Base-by-base conservation (phyloP, 2,888 invertebrate genomes). In the Rotaria sp. region DNA sequence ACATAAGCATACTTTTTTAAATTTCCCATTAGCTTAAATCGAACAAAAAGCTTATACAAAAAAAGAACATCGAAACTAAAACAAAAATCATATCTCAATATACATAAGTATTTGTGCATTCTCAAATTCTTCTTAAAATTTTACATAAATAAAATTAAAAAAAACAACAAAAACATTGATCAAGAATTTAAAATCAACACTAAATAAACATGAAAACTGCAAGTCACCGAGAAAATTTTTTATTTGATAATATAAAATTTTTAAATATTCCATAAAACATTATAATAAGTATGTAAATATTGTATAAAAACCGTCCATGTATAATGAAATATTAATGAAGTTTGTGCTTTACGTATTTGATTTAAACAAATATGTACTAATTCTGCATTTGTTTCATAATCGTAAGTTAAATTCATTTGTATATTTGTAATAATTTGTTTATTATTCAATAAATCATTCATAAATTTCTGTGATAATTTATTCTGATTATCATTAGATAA, bases 211-310 rank as follows among this genome's bases (percentile, higher is more conserved):
- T 55, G 10, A 26, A 55, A 55, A 1, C 26, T 24, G 2, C 8
- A 55, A 55, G 38, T 67, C 67, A 67, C 67, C 67, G 67, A 35
- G 67, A 67, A 67, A 35, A 67, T 35, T 5, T 3, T 18, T 35
- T 21, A 67, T 67, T 67, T 67, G 15, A n/a, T 11, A 3, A 30
- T 67, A 3, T 38, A 15, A 8, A 67, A 67, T 11, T 67, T 18
- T 67, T 38, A 35, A 35, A 67, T 67, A 80, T 80, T 41, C 80
- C 80, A 80, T 45, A 80, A 26, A 80, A 41, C 41, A 80, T 80
- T 80, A 45, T n/a, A 80, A 45, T 80, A 80, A n/a, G 80, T 45
- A 45, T 80, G 80, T 45, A 80, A 26, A 80, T 80, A 80, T 80
- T 80, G 80, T 45, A 80, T 41, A 45, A 26, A 80, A 26, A 80